Conservation (phyloP, 2,797 vertebrate genomes). For the Pangasius djambal region DNA sequence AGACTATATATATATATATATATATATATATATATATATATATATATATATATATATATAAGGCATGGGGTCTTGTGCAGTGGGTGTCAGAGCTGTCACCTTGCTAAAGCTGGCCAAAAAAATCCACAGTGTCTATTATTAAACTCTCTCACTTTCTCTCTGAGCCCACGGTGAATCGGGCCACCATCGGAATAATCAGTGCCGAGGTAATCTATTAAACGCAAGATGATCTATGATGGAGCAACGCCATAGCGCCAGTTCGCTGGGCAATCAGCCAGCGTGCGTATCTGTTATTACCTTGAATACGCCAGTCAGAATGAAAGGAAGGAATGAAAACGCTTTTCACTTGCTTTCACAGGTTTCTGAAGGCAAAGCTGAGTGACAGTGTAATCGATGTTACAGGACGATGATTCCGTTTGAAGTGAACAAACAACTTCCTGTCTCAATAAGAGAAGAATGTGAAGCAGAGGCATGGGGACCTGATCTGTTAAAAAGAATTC, state of each 20-base stretch:
- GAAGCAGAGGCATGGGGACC: background rate
- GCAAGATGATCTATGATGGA: background rate
- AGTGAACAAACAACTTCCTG: background rate
- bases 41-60: background rate
- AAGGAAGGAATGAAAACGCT: slow-evolving; percentile 2
- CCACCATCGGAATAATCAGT: slow-evolving; percentile 1
- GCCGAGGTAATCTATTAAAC: slow-evolving; percentile 13
- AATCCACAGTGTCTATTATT: background rate
- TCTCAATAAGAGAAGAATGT: background rate
- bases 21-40: no score
- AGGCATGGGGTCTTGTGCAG: background rate
- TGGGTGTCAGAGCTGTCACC: slow-evolving; percentile 6
- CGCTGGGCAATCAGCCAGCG: slow-evolving; percentile 17
- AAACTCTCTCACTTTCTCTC: background rate
- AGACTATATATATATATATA: background rate
- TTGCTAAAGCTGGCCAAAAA: slow-evolving; percentile 5
- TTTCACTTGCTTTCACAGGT: background rate
- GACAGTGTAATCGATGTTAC: background rate
- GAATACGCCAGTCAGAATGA: slow-evolving; percentile 5
- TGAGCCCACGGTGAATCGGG: background rate
- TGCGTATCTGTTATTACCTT: background rate
- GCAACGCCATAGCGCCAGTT: background rate
- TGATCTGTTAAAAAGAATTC: background rate
- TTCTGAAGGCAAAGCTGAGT: background rate
- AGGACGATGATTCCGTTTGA: background rate